These are phyloP conservation scores for Tetheella fluctuosa DNA, from an alignment of 2,888 invertebrate species.

Conservation along the genomic window DNA sequence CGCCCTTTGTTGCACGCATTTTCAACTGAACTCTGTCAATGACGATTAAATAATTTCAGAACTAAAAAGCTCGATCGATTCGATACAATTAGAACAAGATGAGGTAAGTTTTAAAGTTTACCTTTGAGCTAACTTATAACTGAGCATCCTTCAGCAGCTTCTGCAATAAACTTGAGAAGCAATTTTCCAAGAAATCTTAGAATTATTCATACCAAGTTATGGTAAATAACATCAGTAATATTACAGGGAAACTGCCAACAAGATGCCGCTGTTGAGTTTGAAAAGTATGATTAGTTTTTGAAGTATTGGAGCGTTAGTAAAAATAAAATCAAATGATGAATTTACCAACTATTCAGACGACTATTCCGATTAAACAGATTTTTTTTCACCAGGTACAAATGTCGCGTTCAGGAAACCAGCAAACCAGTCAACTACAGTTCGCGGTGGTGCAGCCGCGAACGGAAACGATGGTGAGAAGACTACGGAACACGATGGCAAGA, in stretches of 20 bases:
- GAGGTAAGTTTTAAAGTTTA: too few species aligned
- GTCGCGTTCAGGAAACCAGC: constrained; percentile 94
- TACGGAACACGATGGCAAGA: constrained; percentile 93
- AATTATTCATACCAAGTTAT: not conserved
- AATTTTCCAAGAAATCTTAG: not conserved
- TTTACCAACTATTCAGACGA: too few species aligned
- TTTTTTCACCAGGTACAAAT: constrained; percentile 88
- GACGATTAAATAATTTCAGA: not conserved
- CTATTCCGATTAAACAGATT: too few species aligned
- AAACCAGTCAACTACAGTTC: constrained; percentile 94
- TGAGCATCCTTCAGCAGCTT: not conserved
- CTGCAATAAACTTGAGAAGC: not conserved
- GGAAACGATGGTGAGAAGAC: constrained; percentile 95
- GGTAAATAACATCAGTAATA: not conserved
- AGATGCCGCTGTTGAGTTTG: too few species aligned
- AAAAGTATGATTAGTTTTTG: too few species aligned
- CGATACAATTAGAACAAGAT: too few species aligned
- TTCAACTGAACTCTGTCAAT: not conserved
- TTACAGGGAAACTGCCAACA: not conserved
- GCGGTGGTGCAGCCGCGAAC: constrained; percentile 91
- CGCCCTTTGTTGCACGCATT: not conserved
- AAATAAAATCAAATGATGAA: too few species aligned
- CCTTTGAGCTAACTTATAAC: not conserved
- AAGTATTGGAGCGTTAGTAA: too few species aligned
- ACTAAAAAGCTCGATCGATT: too few species aligned